Evolutionary conservation across 2,888 invertebrate genomes (phyloP).

Genomic region (Macrophya alboannulata): DNA sequence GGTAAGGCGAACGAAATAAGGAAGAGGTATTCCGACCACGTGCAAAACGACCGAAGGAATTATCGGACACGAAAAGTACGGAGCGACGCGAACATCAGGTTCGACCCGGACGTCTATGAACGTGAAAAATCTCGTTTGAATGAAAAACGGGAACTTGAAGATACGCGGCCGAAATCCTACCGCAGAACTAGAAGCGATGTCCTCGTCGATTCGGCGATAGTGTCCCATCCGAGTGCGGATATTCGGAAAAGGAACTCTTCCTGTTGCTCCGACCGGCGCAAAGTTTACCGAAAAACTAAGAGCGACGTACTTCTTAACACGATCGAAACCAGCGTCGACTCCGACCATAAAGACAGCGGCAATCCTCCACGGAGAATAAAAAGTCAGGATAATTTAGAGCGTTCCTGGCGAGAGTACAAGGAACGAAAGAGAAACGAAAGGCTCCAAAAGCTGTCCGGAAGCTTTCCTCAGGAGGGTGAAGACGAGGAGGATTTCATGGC

Average conservation of each 20-base stretch:
- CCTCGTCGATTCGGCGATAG: conserved; percentile 46
- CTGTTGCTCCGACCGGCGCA: conserved; percentile 67
- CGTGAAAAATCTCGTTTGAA: conserved; percentile 58
- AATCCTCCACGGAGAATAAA: conserved; percentile 65
- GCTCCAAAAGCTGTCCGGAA: conserved; percentile 61
- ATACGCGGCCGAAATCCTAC: conserved; percentile 55
- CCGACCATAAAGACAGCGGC: conserved; percentile 63
- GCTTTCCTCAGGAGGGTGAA: conserved; percentile 58
- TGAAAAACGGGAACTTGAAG: conserved; percentile 47
- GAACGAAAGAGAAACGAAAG: conserved; percentile 71
- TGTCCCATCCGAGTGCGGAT: neutral
- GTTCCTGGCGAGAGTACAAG: conserved; percentile 75
- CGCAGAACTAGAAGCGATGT: conserved; percentile 57
- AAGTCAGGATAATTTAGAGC: conserved; percentile 70
- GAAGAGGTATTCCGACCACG: conserved; percentile 68
- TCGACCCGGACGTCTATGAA: conserved; percentile 62
- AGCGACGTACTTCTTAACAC: conserved; percentile 71
- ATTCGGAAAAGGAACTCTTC: conserved; percentile 59
- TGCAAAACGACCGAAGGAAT: conserved; percentile 60
- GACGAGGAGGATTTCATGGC: conserved; percentile 71
- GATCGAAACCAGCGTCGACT: conserved; percentile 63
- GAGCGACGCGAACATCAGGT: conserved; percentile 71
- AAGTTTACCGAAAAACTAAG: conserved; percentile 72
- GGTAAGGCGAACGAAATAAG: conserved; percentile 62
- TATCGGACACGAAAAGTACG: conserved; percentile 71